phyloP scores from a whole-genome alignment of 2,888 invertebrate species.

The Clivina fossor region DNA sequence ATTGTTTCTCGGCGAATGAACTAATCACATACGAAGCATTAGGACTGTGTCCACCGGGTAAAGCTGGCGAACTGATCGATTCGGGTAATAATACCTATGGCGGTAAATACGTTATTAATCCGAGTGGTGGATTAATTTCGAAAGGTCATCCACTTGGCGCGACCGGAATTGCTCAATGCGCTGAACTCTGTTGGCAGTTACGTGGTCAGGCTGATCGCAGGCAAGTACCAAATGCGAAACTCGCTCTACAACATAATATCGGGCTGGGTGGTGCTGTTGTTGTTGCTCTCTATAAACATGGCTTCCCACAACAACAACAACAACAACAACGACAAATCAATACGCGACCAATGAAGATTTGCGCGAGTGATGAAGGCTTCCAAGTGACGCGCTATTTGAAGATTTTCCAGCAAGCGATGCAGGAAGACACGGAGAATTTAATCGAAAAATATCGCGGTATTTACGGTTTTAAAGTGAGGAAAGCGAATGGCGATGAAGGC shows the following conservation, averaged over 20 bases:
- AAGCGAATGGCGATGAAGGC: constrained; percentile 77
- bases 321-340: constrained; percentile 30
- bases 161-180: constrained; percentile 83
- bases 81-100: constrained; percentile 96
- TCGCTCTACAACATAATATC: constrained; percentile 95
- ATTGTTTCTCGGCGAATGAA: constrained; percentile 98
- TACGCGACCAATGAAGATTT: constrained; percentile 51
- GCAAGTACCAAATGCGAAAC: constrained; percentile 70
- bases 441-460: constrained; percentile 85
- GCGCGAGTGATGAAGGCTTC: constrained; percentile 65
- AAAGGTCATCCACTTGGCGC: constrained; percentile 98
- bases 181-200: constrained; percentile 83
- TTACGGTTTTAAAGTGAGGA: constrained; percentile 87
- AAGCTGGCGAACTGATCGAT: constrained; percentile 91
- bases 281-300: constrained; percentile 84
- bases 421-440: constrained; percentile 75
- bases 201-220: constrained; percentile 77
- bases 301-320: constrained; percentile 62
- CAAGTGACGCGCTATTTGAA: constrained; percentile 80
- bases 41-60: constrained; percentile 85
- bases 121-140: constrained; percentile 97
- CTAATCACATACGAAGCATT: constrained; percentile 96
- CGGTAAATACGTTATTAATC: constrained; percentile 96
- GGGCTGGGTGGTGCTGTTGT: constrained; percentile 96
- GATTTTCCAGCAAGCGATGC: constrained; percentile 78